Evolutionary conservation across 2,888 invertebrate species (phyloP).

Genomic region (Nomada lathburiana): DNA sequence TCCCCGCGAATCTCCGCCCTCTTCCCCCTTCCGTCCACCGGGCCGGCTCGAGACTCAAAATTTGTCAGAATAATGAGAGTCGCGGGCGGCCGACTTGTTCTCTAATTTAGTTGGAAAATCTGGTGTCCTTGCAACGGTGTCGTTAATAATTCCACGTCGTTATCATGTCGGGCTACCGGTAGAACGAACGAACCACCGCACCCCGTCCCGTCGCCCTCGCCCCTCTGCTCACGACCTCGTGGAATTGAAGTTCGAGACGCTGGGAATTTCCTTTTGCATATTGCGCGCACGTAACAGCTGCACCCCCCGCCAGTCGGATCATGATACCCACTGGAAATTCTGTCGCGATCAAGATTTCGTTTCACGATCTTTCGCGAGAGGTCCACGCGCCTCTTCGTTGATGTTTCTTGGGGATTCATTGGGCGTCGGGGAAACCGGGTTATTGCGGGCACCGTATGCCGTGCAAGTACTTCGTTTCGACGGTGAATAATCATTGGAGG

Average conservation of each 20-base stretch:
- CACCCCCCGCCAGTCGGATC: conserved; percentile 16
- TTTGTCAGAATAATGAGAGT: conserved; percentile 70
- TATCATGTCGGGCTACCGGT: conserved; percentile 54
- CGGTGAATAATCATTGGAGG: conserved; percentile 35
- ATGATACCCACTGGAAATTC: conserved; percentile 44
- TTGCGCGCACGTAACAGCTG: conserved; percentile 51
- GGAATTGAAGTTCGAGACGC: conserved; percentile 60
- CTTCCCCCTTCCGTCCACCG: not conserved
- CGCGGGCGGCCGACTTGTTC: conserved; percentile 62
- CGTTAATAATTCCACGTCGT: conserved; percentile 72
- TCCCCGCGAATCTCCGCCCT: not conserved
- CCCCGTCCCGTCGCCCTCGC: not conserved
- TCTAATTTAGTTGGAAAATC: conserved; percentile 71
- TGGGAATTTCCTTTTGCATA: conserved; percentile 52
- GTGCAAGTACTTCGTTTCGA: conserved; percentile 6
- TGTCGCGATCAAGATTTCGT: conserved; percentile 38
- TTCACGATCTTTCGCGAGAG: conserved; percentile 27
- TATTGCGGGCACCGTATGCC: conserved; percentile 7
- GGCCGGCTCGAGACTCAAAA: conserved; percentile 46
- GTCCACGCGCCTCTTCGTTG: not conserved
- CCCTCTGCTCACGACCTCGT: conserved; percentile 35
- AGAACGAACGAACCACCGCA: not conserved
- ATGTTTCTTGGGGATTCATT: conserved; percentile 8
- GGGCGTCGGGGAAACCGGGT: conserved; percentile 5
- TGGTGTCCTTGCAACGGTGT: conserved; percentile 61